A percentile compares a stretch with the other conserved stretches of the same genome.
Conservation (phyloP, 2,113 vertebrate species). For the Salvelinus namaycush region DNA sequence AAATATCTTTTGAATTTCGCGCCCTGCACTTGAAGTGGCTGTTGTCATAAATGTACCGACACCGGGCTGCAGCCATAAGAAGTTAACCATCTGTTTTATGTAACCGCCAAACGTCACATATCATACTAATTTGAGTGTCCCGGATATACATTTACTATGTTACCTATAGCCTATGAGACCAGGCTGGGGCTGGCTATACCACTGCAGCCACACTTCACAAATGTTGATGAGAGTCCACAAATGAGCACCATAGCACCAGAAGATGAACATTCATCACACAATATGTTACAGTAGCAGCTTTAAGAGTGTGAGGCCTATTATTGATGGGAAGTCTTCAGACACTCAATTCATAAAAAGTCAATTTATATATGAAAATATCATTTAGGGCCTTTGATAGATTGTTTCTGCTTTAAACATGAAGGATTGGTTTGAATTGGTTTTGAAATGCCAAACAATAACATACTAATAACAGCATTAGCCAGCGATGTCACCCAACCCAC, state of each 20-base stretch:
- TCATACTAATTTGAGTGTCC: no score
- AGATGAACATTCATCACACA: not conserved
- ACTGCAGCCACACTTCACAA: no score
- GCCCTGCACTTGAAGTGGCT: no score
- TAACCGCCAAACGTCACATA: no score
- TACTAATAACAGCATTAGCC: conserved; percentile 67
- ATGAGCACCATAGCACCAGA: not conserved
- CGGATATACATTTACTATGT: no score
- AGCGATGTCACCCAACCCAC: conserved; percentile 54
- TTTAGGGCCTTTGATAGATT: conserved; percentile 54
- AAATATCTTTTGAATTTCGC: no score
- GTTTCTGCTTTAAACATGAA: conserved; percentile 41
- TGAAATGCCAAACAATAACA: conserved; percentile 61
- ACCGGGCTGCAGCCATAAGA: no score
- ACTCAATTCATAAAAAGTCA: conserved; percentile 29
- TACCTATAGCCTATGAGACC: no score
- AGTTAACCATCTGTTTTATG: no score
- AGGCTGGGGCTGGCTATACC: no score
- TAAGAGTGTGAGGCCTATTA: conserved; percentile 9
- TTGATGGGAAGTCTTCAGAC: conserved; percentile 11
- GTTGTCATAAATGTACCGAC: no score
- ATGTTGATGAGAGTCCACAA: not conserved
- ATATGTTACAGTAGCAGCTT: not conserved
- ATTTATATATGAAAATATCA: conserved; percentile 40
- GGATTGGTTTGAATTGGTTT: conserved; percentile 58